These are phyloP conservation scores for Luperina nickerlii DNA, from an alignment of 2,888 invertebrate genomes.

Conservation along the genomic window DNA sequence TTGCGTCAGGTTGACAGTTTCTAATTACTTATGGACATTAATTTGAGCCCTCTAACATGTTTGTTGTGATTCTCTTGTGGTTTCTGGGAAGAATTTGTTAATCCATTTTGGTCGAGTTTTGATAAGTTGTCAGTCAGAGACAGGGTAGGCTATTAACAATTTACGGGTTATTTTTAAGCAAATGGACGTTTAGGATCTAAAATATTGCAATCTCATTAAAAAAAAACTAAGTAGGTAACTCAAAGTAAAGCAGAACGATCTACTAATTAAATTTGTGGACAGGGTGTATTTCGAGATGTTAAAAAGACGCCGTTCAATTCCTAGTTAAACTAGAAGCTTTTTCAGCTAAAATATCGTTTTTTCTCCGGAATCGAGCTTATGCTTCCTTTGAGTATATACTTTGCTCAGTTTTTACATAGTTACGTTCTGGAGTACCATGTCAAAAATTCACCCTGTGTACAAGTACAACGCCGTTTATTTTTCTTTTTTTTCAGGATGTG, in stretches of 20 bases:
- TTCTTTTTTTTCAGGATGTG: too few species aligned
- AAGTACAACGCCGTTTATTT: background rate
- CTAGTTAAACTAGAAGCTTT: too few species aligned
- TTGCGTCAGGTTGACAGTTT: conserved; percentile 46
- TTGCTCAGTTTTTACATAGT: background rate
- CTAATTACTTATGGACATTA: conserved; percentile 43
- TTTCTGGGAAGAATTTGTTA: conserved; percentile 37
- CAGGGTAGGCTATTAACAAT: too few species aligned
- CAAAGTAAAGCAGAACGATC: background rate
- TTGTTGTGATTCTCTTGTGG: conserved; percentile 42
- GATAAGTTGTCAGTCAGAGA: background rate
- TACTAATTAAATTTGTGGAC: background rate
- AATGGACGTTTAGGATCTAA: too few species aligned
- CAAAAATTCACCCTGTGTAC: background rate
- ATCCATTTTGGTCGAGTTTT: conserved; percentile 3
- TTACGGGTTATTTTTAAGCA: background rate
- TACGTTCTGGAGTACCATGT: background rate
- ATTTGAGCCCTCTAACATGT: conserved; percentile 21
- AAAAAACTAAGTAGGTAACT: background rate
- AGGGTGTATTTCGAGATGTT: background rate
- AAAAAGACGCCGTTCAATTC: background rate
- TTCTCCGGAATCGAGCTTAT: background rate
- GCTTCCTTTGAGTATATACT: background rate
- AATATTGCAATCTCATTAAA: background rate
- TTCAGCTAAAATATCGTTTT: background rate